Percentiles rank a stretch among this genome's conserved stretches.
These are phyloP conservation scores for Salmo trutta DNA, from an alignment of 2,797 vertebrate genomes.

Conservation along the genomic window DNA sequence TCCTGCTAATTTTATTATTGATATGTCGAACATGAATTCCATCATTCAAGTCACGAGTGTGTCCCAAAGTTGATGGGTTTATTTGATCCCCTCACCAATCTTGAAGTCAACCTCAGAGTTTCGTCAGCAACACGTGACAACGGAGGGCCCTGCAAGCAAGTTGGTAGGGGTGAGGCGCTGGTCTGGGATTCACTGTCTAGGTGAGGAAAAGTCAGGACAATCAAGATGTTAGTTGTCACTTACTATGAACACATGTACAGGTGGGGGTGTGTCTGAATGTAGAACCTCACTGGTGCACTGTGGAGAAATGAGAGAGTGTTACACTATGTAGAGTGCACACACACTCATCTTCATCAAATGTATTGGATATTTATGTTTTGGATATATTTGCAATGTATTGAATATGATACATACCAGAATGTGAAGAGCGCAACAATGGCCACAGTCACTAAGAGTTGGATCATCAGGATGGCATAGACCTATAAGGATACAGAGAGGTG, in stretches of 20 bases:
- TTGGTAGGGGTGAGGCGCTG: too few species aligned
- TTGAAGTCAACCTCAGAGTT: too few species aligned
- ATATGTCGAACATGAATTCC: too few species aligned
- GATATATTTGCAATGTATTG: background rate
- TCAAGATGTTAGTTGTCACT: slow-evolving; percentile 62
- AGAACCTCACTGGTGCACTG: slow-evolving; percentile 86
- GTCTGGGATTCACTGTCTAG: too few species aligned
- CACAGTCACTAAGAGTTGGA: slow-evolving; percentile 86
- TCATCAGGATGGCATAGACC: slow-evolving; percentile 91
- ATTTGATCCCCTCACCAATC: too few species aligned
- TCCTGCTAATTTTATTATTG: too few species aligned
- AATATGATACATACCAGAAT: slow-evolving; percentile 82
- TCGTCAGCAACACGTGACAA: too few species aligned
- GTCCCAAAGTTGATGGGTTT: too few species aligned
- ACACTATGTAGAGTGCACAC: background rate
- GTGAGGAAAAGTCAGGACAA: background rate
- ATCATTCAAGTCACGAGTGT: too few species aligned
- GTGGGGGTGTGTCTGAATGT: slow-evolving; percentile 85
- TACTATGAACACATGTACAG: slow-evolving; percentile 93
- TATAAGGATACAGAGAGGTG: slow-evolving; percentile 46
- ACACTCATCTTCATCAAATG: background rate
- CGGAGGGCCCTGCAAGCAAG: too few species aligned
- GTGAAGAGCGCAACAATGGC: slow-evolving; percentile 88
- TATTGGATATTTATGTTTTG: background rate
- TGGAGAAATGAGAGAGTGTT: slow-evolving; percentile 31